Base-by-base conservation (phyloP, 1,140 invertebrate species). In the Wasmannia auropunctata region DNA sequence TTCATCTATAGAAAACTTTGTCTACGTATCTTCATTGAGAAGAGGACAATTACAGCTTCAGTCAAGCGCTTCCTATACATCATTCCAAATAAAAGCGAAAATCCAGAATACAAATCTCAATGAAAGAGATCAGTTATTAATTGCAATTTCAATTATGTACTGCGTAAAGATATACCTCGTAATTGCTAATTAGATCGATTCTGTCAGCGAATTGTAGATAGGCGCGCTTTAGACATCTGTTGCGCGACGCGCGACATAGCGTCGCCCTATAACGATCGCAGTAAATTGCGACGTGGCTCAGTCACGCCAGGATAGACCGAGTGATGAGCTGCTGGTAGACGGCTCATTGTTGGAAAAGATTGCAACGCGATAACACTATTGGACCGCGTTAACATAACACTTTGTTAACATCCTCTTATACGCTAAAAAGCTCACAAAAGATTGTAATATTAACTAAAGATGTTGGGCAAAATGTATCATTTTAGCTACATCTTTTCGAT, bases 211-310 rank as follows among this genome's bases (percentile, higher is more conserved):
- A 65, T 65, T 25, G 76, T 31, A 51, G 22, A 87, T 46, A 7
- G 43, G 31, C 11, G 22, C 40, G 2, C 16, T 84, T 22, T 22
- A 46, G 63, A 87, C 79, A 88, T 88, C 87, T 88, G 79, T 86
- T 88, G 87, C 72, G 62, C 58, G 19, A 80, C 3, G 16, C n/a
- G 8, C 19, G 16, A 34, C 46, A 51, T 19, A n/a, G 22, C 19
- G 22, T 49, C 63, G 62, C 11, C 28, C 67, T 74, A n/a, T 69
- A 56, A 87, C 14, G 70, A 84, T 84, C 70, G 31, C n/a, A 56
- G 69, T 70, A 76, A 87, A 84, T 84, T 84, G 54, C 49, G 86
- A 88, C 69, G 25, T 58, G 69, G 62, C 56, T 81, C 58, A 69
- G 43, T 75, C 43, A 63, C 62, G 51, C 49, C 63, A 25, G 60